Base-by-base conservation (phyloP, 2,888 invertebrate genomes). In the Macrophya alboannulata region DNA sequence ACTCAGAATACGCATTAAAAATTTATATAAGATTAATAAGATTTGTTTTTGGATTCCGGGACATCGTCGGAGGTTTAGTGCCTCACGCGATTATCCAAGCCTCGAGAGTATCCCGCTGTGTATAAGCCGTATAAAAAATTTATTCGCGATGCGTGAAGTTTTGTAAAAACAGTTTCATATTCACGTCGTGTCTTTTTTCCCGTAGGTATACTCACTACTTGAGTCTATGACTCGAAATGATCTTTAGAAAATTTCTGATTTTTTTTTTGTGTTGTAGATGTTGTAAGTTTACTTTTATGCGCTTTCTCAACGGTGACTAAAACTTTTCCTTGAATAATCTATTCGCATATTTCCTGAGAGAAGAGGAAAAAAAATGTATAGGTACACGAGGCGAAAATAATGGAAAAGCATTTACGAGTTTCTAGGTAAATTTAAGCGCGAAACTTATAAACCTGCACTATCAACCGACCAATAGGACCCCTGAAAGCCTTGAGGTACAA, bases 401-500 rank as follows among this genome's bases (percentile, higher is more conserved):
- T 25, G 62, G 21, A 25, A 62, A 25, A 25, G 12, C 62, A 9
- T 25, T 25, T 25, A 62, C 62, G 62, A 62, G 62, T 10, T 25
- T 62, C 62, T 62, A 62, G 62, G 62, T 62, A 62, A 21, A 62
- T 62, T 76, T 76, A 25, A n/a, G 25, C 48, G 76, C 48, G 21
- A 76, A 76, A 76, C 21, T 76, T 25, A 62, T 76, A 25, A 48
- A 76, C 48, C n/a, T 48, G 76, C 40, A 76, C 45, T 43, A 76
- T 76, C 21, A 62, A 62, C 25, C 31, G 40, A 21, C n/a, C 81
- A n/a, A 37, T 12, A 43, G 31, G 25, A 59, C 43, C 37, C 43
- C 40, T n/a, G 9, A 37, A 81, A 62, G 62, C n/a, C 43, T 43
- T 21, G 43, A 59, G 43, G 81, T 43, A n/a, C 12, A 81, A 62